These are phyloP conservation scores for Synanthedon andrenaeformis DNA, from an alignment of 2,888 invertebrate genomes.

Conservation along the genomic window DNA sequence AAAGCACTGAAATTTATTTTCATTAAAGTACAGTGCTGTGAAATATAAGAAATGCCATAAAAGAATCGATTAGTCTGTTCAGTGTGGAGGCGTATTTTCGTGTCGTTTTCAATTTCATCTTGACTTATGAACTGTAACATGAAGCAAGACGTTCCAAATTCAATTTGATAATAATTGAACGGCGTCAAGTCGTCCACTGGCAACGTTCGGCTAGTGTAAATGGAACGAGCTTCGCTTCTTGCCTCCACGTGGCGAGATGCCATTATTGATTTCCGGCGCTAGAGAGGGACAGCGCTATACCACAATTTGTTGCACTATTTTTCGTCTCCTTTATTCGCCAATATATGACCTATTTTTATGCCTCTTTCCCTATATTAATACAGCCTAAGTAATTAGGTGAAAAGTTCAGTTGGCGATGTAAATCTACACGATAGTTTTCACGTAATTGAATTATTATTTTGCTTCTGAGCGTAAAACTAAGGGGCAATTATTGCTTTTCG, in stretches of 20 bases:
- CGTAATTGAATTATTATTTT: not conserved
- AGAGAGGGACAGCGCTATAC: slow-evolving; percentile 51
- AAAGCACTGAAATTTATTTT: too few relatives aligned
- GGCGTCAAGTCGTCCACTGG: slow-evolving; percentile 31
- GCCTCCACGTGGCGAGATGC: slow-evolving; percentile 66
- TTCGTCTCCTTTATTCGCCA: slow-evolving; percentile 53
- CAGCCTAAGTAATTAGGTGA: slow-evolving; percentile 65
- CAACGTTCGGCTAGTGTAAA: slow-evolving; percentile 48
- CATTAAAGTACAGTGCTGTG: too few relatives aligned
- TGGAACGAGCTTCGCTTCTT: slow-evolving; percentile 52
- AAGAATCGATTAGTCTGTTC: not conserved
- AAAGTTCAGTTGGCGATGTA: slow-evolving; percentile 30
- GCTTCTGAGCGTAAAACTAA: not conserved
- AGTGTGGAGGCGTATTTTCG: too few relatives aligned
- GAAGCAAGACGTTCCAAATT: slow-evolving; percentile 25
- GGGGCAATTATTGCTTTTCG: too few relatives aligned
- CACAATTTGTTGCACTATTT: slow-evolving; percentile 69
- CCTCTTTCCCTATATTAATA: slow-evolving; percentile 66
- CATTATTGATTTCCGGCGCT: slow-evolving; percentile 69
- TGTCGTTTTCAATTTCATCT: too few relatives aligned
- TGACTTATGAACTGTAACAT: slow-evolving; percentile 4
- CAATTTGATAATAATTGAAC: slow-evolving; percentile 36
- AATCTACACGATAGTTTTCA: slow-evolving; percentile 1
- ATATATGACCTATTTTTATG: slow-evolving; percentile 71
- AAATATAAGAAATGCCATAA: not conserved